Conservation (phyloP, 2,797 vertebrate genomes). For the Sebastes matsubarae region DNA sequence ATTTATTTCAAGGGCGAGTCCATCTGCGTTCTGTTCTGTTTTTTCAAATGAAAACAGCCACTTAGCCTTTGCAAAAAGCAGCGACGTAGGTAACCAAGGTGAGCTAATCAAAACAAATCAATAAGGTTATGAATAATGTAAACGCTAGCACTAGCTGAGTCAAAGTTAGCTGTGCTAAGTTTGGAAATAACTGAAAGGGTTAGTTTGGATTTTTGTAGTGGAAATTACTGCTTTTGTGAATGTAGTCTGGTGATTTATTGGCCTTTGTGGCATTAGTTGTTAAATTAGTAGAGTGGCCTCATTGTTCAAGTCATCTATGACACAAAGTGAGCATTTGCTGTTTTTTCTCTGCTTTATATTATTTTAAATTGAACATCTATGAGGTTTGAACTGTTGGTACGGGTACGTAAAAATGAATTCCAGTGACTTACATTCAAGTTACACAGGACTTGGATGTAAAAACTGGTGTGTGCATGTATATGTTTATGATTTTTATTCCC, state of each 20-base stretch:
- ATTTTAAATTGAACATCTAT: background rate
- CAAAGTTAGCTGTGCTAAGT: too few species aligned
- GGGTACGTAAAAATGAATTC: background rate
- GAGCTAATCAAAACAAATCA: too few species aligned
- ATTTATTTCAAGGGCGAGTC: too few species aligned
- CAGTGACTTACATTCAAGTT: background rate
- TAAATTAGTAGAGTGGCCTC: background rate
- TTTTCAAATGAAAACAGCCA: too few species aligned
- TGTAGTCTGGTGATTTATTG: background rate
- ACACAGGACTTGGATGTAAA: background rate
- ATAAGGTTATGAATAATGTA: too few species aligned
- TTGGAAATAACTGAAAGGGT: background rate
- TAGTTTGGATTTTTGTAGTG: background rate
- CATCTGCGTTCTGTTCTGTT: too few species aligned
- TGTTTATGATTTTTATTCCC: conserved; percentile 10
- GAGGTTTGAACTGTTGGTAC: background rate
- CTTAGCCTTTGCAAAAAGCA: too few species aligned
- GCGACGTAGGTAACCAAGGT: too few species aligned
- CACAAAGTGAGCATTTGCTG: background rate
- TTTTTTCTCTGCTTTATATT: background rate
- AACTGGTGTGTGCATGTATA: background rate
- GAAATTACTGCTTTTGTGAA: too few species aligned
- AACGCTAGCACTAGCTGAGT: too few species aligned
- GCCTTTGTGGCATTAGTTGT: background rate
- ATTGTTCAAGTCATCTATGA: background rate